Conservation (phyloP, 1,140 invertebrate species). For the Yoshiicerus persimilis region DNA sequence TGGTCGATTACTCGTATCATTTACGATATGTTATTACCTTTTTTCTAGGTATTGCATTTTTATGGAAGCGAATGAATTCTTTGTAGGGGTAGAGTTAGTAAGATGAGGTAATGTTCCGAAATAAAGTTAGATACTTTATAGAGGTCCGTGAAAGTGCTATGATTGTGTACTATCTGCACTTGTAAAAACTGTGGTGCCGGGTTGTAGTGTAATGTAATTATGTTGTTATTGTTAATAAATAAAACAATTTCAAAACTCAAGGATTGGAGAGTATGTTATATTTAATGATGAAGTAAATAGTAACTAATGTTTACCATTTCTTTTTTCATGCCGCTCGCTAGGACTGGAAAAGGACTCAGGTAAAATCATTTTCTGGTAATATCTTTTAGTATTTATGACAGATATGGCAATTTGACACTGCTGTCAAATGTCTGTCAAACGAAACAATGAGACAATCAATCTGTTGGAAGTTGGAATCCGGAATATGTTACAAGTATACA, state of each 20-base stretch:
- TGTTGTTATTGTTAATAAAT: too few species aligned
- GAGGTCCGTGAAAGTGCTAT: not conserved
- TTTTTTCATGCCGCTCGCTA: slow-evolving; percentile 26
- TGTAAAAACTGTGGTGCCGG: too few species aligned
- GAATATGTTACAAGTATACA: too few species aligned
- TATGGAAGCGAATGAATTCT: too few species aligned
- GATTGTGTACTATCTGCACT: too few species aligned
- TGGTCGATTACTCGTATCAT: not conserved
- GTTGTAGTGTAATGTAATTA: not conserved
- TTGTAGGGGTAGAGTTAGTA: not conserved
- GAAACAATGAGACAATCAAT: too few species aligned
- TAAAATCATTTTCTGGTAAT: slow-evolving; percentile 17
- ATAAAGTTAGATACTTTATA: not conserved
- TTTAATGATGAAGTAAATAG: not conserved
- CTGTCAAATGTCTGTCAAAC: too few species aligned
- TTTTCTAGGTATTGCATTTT: too few species aligned
- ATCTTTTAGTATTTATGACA: not conserved
- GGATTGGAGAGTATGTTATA: not conserved
- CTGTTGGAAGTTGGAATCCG: too few species aligned
- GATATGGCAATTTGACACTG: not conserved
- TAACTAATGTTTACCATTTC: not conserved
- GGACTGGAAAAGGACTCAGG: slow-evolving; percentile 45
- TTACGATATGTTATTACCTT: too few species aligned
- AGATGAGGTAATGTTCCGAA: not conserved
- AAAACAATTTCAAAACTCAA: not conserved